phyloP scores from a whole-genome alignment of 2,797 vertebrate genomes.

The Sebastes goodei region DNA sequence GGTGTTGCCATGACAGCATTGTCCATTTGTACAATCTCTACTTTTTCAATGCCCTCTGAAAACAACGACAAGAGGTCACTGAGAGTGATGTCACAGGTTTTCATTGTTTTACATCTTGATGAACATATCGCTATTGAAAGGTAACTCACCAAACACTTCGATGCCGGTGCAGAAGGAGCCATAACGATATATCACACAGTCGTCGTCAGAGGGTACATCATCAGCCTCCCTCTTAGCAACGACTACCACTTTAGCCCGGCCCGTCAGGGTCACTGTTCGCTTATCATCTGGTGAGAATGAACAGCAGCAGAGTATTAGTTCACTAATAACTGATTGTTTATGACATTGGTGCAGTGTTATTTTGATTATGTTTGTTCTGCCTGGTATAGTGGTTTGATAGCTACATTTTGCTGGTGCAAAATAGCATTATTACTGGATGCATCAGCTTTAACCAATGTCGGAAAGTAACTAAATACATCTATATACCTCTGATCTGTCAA shows the following conservation, averaged over 20 bases:
- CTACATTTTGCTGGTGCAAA: fast-evolving
- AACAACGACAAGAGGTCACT: neutral
- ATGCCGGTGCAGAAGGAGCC: slow-evolving; percentile 89
- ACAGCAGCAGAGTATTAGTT: neutral
- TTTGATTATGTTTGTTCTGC: neutral
- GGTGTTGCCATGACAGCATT: slow-evolving; percentile 64
- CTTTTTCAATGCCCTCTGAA: slow-evolving; percentile 91
- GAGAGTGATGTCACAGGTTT: neutral
- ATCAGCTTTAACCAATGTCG: neutral
- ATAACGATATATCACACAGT: slow-evolving; percentile 92
- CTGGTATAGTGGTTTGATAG: neutral
- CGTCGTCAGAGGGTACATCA: slow-evolving; percentile 53
- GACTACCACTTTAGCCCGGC: slow-evolving; percentile 45
- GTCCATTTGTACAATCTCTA: slow-evolving; percentile 88
- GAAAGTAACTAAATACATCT: neutral
- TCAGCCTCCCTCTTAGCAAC: slow-evolving; percentile 81
- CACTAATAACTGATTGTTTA: neutral
- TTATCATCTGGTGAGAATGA: slow-evolving; percentile 31
- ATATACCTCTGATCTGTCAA: no score
- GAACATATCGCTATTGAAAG: neutral
- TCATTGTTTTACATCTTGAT: neutral
- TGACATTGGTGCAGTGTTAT: neutral
- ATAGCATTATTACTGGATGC: neutral
- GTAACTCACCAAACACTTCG: slow-evolving; percentile 88
- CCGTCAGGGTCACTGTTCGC: slow-evolving; percentile 41